Evolutionary conservation across 2,888 invertebrate species (phyloP).

Genomic region (Diarsia brunnea): DNA sequence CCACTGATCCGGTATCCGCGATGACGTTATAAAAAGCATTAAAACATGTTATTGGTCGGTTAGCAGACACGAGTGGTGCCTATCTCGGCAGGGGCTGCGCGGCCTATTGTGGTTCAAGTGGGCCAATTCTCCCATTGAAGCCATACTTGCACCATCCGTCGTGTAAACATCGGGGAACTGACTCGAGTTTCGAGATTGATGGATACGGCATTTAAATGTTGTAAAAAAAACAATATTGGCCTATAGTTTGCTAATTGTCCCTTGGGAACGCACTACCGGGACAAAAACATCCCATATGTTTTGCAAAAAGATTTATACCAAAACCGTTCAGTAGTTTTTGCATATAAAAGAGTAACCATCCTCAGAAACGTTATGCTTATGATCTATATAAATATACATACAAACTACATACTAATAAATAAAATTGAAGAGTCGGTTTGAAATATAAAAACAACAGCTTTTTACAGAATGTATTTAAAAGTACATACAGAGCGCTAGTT

Average conservation of each 20-base stretch:
- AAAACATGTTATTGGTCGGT: conserved; percentile 74
- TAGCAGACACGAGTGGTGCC: conserved; percentile 74
- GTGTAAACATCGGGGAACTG: conserved; percentile 82
- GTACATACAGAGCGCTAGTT: too few species aligned
- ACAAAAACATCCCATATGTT: not conserved
- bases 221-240: not conserved
- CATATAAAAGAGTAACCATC: not conserved
- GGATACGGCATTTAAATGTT: conserved; percentile 71
- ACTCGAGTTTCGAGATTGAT: conserved; percentile 39
- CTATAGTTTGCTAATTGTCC: not conserved
- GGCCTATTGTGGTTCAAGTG: conserved; percentile 84
- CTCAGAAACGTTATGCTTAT: not conserved
- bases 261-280: too few species aligned
- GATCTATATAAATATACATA: too few species aligned
- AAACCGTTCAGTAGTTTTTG: not conserved
- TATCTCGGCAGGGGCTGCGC: conserved; percentile 77
- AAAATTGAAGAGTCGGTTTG: too few species aligned
- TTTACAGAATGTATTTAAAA: too few species aligned
- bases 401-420: too few species aligned
- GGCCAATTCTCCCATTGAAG: conserved; percentile 89
- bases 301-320: not conserved
- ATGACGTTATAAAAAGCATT: conserved; percentile 67
- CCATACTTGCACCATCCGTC: conserved; percentile 84
- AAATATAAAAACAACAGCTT: too few species aligned
- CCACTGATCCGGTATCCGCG: conserved; percentile 58